A percentile compares a stretch with the other conserved stretches of the same genome.
Evolutionary conservation across 92 coral and sea anemone species (phyloP).

Genomic region (Zoanthus solanderi): DNA sequence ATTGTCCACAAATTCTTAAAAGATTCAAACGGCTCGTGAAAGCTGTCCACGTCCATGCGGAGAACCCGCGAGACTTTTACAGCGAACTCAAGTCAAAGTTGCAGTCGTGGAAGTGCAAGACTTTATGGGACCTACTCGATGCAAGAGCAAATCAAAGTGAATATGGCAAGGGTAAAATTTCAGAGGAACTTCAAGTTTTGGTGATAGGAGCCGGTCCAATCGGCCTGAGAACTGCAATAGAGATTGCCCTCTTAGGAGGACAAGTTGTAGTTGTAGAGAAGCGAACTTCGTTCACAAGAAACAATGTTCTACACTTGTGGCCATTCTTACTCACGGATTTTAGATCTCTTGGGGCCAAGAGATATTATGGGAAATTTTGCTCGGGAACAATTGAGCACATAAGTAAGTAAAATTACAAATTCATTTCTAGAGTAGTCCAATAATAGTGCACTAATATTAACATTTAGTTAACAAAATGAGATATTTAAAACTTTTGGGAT

Average conservation of each 20-base stretch:
- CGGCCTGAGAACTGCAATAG: slow-evolving; percentile 93
- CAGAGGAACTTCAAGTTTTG: slow-evolving; percentile 89
- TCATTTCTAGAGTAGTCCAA: too few relatives aligned
- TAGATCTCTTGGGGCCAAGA: slow-evolving; percentile 97
- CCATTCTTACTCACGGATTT: slow-evolving; percentile 92
- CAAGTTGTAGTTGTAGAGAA: slow-evolving; percentile 94
- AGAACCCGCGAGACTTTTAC: slow-evolving; percentile 86
- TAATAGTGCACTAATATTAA: slow-evolving; percentile 1
- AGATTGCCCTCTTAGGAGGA: slow-evolving; percentile 92
- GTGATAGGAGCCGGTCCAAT: slow-evolving; percentile 96
- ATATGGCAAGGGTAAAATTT: slow-evolving; percentile 88
- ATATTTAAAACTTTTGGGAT: not conserved
- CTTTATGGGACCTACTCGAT: slow-evolving; percentile 92
- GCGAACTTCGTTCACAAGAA: slow-evolving; percentile 80
- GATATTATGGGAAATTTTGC: slow-evolving; percentile 95
- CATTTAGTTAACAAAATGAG: slow-evolving; percentile 5
- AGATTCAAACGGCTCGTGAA: slow-evolving; percentile 83
- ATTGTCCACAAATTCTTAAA: slow-evolving; percentile 83
- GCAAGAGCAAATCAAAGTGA: slow-evolving; percentile 89
- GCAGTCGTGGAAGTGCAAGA: slow-evolving; percentile 96
- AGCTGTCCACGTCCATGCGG: slow-evolving; percentile 76
- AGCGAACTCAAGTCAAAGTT: slow-evolving; percentile 78
- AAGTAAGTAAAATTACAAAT: slow-evolving; percentile 72
- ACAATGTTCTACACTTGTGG: slow-evolving; percentile 97
- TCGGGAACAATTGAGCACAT: slow-evolving; percentile 95